Percentiles rank a stretch among this genome's conserved stretches.
phyloP scores from a whole-genome alignment of 2,888 invertebrate genomes.

The Zele albiditarsus region DNA sequence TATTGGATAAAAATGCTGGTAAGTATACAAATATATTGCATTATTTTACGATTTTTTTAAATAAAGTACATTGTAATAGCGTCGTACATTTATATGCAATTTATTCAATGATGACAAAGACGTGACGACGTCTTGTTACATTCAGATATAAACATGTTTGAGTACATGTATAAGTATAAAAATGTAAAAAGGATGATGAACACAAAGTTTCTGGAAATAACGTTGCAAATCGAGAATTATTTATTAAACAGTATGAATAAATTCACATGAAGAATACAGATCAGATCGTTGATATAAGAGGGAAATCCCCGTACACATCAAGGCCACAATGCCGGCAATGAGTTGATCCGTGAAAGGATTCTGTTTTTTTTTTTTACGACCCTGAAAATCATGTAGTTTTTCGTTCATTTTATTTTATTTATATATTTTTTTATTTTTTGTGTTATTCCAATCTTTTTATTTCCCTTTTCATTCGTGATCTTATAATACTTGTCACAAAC shows the following conservation, averaged over 20 bases:
- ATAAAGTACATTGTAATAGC: conserved; percentile 11
- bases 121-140: conserved; percentile 1
- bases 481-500: conserved; percentile 1
- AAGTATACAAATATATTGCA: conserved; percentile 69
- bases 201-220: neutral
- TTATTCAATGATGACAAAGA: conserved; percentile 6
- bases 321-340: conserved; percentile 23
- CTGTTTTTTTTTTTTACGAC: conserved; percentile 15
- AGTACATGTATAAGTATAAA: neutral
- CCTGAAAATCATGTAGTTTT: conserved; percentile 20
- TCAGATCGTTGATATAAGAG: conserved; percentile 17
- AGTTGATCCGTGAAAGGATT: conserved; percentile 19
- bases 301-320: conserved; percentile 13
- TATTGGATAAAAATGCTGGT: conserved; percentile 90
- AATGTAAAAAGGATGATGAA: neutral
- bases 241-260: conserved; percentile 8
- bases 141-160: neutral
- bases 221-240: neutral
- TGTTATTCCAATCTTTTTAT: neutral
- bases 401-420: neutral
- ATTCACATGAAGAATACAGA: conserved; percentile 14
- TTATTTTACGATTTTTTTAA: neutral
- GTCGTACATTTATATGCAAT: neutral
- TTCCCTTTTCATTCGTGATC: neutral
- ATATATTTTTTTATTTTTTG: neutral